Evolutionary conservation across 1,140 invertebrate species (phyloP).

Genomic region (Aplysia californica): DNA sequence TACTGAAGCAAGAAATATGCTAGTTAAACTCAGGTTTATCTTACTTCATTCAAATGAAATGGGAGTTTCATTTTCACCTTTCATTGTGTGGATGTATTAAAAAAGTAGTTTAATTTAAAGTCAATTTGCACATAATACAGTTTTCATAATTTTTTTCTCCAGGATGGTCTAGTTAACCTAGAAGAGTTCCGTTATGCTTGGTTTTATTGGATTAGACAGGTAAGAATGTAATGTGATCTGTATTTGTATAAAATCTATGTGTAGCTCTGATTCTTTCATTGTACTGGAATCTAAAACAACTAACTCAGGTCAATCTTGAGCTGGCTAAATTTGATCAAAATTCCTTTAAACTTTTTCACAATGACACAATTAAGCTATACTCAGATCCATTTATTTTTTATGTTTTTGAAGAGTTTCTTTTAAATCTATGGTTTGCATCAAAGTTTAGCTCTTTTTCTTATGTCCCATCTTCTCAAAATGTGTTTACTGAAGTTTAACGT

Average conservation of each 20-base stretch:
- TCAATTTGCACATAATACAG: conserved; percentile 21
- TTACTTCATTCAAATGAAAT: not conserved
- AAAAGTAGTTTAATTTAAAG: not conserved
- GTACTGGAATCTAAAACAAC: not conserved
- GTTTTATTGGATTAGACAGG: conserved; percentile 69
- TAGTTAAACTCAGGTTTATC: no score
- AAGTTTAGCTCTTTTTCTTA: no score
- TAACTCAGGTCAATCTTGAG: not conserved
- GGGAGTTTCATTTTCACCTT: not conserved
- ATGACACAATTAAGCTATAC: no score
- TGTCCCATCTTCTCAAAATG: no score
- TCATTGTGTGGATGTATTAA: not conserved
- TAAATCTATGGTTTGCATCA: no score
- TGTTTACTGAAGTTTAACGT: no score
- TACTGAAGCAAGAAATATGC: no score
- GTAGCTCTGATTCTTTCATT: not conserved
- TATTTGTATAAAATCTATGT: no score
- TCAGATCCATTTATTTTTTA: no score
- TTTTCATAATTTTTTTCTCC: conserved; percentile 46
- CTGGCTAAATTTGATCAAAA: not conserved
- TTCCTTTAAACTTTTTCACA: not conserved
- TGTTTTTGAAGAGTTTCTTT: no score
- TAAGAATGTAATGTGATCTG: no score
- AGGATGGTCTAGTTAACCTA: conserved; percentile 83
- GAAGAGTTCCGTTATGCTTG: conserved; percentile 80